A percentile compares a stretch with the other conserved stretches of the same genome.
Evolutionary conservation across 2,888 invertebrate genomes (phyloP).

Genomic region (Troides helena): DNA sequence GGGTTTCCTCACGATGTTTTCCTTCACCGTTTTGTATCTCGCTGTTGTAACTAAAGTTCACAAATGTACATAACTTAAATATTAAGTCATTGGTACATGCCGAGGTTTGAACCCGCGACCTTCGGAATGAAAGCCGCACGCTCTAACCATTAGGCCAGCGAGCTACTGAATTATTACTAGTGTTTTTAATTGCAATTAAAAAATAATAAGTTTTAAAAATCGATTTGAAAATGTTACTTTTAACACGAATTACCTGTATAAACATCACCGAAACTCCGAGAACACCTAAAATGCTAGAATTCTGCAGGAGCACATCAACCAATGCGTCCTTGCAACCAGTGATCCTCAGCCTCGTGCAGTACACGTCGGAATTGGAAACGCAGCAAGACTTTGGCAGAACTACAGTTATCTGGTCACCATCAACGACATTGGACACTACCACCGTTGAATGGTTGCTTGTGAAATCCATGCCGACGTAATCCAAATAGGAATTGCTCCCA

Average conservation of each 20-base stretch:
- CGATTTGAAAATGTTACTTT: too few species aligned
- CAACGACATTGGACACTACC: constrained; percentile 42
- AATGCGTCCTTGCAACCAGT: constrained; percentile 57
- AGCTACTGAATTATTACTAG: too few species aligned
- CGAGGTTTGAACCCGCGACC: too few species aligned
- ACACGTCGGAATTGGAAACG: constrained; percentile 36
- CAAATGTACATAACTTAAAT: too few species aligned
- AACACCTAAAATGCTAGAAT: constrained; percentile 65
- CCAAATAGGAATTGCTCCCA: constrained; percentile 57
- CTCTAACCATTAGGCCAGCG: too few species aligned
- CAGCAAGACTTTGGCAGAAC: constrained; percentile 60
- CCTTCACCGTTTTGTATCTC: too few species aligned
- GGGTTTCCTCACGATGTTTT: too few species aligned
- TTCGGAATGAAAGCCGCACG: too few species aligned
- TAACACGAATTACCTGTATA: constrained; percentile 52
- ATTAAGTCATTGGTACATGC: too few species aligned
- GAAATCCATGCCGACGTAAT: constrained; percentile 57
- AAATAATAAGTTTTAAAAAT: too few species aligned
- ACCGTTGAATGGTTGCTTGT: constrained; percentile 51
- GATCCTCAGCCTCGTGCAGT: constrained; percentile 50
- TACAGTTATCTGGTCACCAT: constrained; percentile 44
- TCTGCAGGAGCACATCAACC: constrained; percentile 56
- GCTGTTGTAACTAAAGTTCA: too few species aligned
- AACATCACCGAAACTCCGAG: constrained; percentile 73
- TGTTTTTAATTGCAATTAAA: too few species aligned